Evolutionary conservation across 2,888 invertebrate genomes (phyloP), one percentile per base, ranked within the genome.

Genomic region (Phasia obesa): DNA sequence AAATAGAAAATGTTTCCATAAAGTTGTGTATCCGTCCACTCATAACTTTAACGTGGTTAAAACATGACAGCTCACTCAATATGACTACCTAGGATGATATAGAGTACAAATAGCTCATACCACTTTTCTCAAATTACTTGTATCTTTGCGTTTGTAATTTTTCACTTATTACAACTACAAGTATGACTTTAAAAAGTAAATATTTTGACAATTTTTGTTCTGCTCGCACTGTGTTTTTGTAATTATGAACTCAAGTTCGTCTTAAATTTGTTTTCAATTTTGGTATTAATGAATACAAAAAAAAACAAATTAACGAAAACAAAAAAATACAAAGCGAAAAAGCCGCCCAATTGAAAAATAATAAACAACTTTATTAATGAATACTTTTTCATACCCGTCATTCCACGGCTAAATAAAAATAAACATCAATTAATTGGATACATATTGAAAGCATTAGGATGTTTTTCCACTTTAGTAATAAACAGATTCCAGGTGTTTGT

Each of bases 261-360:
- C 53, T 62, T 55, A 15, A 77, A 35, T 57, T 78, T 78, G 70
- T 64, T 71, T 78, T 70, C 27, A 62, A 42, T 70, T 55, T 35
- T 2, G 35, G 15, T 62, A 38, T 57, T 15, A 71, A 57, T 51
- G 64, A 65, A 11, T 11, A 3, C n/a, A n/a, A 49, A 42, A 49
- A 38, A 42, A 6, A 59, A 31, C 0, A 47, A 57, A 60, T 9
- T 7, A 44, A 44, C 1, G 13, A 44, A 44, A 44, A 44, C 17
- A 53, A 17, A 38, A 38, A 38, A 69, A 31, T 25, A 31, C 2
- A 70, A 47, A 73, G 17, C n/a, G 42, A 31, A 47, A 70, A 15
- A 23, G 21, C 6, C 53, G 15, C 42, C 2, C 15, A 65, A 49
- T 25, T 35, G 25, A 35, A 55, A 13, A 57, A 17, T 38, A 35